Evolutionary conservation across 2,113 vertebrate species (phyloP).

Genomic region (Uria lomvia): DNA sequence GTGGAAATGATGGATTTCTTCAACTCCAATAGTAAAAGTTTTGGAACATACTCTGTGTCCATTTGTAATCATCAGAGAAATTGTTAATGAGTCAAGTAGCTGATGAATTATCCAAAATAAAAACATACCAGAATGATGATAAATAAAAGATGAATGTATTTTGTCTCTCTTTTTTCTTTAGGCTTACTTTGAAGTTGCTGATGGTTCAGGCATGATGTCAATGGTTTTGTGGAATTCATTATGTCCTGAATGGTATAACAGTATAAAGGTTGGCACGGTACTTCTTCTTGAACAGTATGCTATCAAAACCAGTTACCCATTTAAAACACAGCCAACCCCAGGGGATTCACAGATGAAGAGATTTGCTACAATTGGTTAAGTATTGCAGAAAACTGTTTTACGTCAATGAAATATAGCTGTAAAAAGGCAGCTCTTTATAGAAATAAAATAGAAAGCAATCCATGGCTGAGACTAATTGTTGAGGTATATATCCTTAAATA

Average conservation of each 20-base stretch:
- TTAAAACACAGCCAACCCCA: constrained; percentile 79
- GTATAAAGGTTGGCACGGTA: constrained; percentile 81
- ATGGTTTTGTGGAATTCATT: constrained; percentile 90
- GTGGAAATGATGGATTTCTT: not conserved
- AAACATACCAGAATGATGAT: not conserved
- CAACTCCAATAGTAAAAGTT: not conserved
- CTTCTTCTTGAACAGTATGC: constrained; percentile 84
- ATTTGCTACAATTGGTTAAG: constrained; percentile 83
- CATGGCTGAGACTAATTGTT: not conserved
- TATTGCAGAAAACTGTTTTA: constrained; percentile 48
- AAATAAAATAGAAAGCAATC: not conserved
- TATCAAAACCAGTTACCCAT: constrained; percentile 82
- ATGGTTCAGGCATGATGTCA: constrained; percentile 87
- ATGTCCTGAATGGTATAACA: constrained; percentile 89
- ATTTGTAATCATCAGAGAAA: not conserved
- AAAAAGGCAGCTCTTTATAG: not conserved
- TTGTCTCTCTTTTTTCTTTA: constrained; percentile 41
- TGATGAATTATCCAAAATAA: not conserved
- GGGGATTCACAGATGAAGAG: constrained; percentile 77
- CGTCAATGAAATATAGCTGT: not conserved
- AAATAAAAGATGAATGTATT: not conserved
- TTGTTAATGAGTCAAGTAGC: not conserved
- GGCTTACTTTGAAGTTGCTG: constrained; percentile 92
- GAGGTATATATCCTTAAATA: not conserved
- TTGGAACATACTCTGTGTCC: not conserved